These are phyloP conservation scores for Ctenodactylus gundi DNA, from an alignment of 2,113 vertebrate species.

Conservation along the genomic window DNA sequence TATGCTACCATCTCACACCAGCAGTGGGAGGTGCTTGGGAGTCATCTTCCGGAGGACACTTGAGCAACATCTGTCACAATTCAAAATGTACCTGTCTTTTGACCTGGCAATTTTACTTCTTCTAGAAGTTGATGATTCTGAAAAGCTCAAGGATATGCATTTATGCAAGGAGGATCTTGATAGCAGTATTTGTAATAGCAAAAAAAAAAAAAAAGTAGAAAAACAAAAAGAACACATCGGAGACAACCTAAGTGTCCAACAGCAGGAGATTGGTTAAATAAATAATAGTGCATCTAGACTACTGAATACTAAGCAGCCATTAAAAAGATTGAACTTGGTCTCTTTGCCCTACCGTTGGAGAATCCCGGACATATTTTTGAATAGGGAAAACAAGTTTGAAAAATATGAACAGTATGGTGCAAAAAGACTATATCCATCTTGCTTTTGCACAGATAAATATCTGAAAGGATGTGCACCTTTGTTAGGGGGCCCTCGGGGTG, in stretches of 20 bases:
- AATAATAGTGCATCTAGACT: constrained; percentile 28
- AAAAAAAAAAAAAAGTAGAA: constrained; percentile 1
- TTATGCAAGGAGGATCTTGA: constrained; percentile 30
- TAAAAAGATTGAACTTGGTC: constrained; percentile 53
- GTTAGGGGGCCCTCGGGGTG: neutral
- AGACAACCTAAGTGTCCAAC: constrained; percentile 22
- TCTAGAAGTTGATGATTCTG: constrained; percentile 8
- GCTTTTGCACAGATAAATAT: neutral
- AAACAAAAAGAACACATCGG: neutral
- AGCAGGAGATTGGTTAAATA: constrained; percentile 43
- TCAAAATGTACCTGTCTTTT: constrained; percentile 41
- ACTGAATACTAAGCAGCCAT: constrained; percentile 37
- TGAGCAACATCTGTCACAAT: neutral
- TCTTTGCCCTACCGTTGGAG: neutral
- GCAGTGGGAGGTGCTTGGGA: neutral
- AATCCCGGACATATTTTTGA: constrained; percentile 43
- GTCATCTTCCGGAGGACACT: neutral
- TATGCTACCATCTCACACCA: neutral
- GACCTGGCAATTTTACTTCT: constrained; percentile 20
- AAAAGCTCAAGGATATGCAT: constrained; percentile 42
- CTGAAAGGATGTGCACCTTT: neutral
- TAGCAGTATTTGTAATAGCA: neutral
- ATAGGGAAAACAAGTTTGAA: constrained; percentile 48
- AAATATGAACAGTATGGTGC: constrained; percentile 16
- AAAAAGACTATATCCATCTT: neutral